Percentiles rank a stretch among this genome's conserved stretches.
Conservation (phyloP, 2,797 vertebrate species). For the Danionella dracula region DNA sequence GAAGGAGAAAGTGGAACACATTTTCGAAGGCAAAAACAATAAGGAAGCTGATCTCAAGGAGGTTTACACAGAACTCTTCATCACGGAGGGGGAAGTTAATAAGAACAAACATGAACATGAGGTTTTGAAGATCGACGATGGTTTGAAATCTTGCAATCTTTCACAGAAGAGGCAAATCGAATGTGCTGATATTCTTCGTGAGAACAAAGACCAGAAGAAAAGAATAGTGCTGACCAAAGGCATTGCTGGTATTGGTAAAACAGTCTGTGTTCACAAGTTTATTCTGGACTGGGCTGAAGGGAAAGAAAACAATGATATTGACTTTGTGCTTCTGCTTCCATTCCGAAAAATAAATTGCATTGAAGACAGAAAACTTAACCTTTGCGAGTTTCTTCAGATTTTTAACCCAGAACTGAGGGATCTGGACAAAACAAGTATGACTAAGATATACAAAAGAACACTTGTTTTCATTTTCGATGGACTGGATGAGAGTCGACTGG, state of each 20-base stretch:
- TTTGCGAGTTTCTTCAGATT: not conserved
- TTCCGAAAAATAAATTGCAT: slow-evolving; percentile 15
- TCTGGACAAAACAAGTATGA: not conserved
- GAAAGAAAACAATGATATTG: slow-evolving; percentile 10
- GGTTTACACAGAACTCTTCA: not conserved
- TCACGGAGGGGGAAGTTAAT: not conserved
- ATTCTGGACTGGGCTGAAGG: slow-evolving; percentile 22
- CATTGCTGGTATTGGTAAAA: slow-evolving; percentile 20
- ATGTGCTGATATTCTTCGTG: slow-evolving; percentile 1
- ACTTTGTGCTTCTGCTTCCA: not conserved
- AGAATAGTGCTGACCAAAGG: slow-evolving; percentile 13
- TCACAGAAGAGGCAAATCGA: not conserved
- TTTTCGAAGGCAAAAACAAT: not conserved
- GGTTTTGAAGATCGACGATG: not conserved
- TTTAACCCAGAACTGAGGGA: not conserved
- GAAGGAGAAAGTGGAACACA: not conserved
- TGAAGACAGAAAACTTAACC: not conserved
- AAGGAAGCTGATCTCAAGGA: not conserved
- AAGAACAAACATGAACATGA: not conserved
- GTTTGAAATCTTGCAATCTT: slow-evolving; percentile 12
- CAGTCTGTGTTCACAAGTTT: slow-evolving; percentile 12
- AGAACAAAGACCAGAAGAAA: not conserved
- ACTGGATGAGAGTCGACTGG: slow-evolving; percentile 12
- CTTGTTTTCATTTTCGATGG: slow-evolving; percentile 17
- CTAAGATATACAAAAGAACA: not conserved